A percentile compares a stretch with the other conserved stretches of the same genome.
Conservation (phyloP, 2,888 invertebrate genomes). For the Ornithoptera priamus region DNA sequence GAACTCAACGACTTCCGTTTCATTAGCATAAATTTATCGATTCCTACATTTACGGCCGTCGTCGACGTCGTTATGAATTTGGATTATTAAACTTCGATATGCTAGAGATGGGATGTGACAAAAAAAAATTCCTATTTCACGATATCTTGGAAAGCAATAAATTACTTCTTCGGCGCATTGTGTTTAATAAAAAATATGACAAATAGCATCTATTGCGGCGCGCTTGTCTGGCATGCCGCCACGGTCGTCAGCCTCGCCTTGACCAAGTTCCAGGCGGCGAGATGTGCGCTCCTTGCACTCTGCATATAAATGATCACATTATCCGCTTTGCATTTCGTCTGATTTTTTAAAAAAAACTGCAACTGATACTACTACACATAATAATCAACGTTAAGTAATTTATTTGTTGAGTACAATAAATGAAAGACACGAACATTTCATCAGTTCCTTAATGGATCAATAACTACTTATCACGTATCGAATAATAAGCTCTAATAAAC, state of each 20-base stretch:
- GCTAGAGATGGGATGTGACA: background rate
- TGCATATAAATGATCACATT: constrained; percentile 50
- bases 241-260: constrained; percentile 73
- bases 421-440: background rate
- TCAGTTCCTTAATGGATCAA: background rate
- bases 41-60: constrained; percentile 9
- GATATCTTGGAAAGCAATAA: constrained; percentile 33
- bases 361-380: background rate
- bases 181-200: constrained; percentile 64
- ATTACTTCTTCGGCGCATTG: constrained; percentile 46
- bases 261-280: constrained; percentile 68
- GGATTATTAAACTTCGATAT: constrained; percentile 12
- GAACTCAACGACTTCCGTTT: constrained; percentile 15
- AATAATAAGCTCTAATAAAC: too few relatives aligned
- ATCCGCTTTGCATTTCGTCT: constrained; percentile 18
- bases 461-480: too few relatives aligned
- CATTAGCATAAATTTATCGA: constrained; percentile 25
- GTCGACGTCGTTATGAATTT: constrained; percentile 7
- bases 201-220: constrained; percentile 57
- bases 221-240: constrained; percentile 67
- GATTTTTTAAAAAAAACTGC: constrained; percentile 14
- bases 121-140: constrained; percentile 16
- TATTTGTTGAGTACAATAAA: background rate
- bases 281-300: constrained; percentile 53
- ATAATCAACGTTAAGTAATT: constrained; percentile 1